These are phyloP conservation scores for Pygoscelis antarcticus DNA, from an alignment of 2,113 vertebrate genomes.

Conservation along the genomic window DNA sequence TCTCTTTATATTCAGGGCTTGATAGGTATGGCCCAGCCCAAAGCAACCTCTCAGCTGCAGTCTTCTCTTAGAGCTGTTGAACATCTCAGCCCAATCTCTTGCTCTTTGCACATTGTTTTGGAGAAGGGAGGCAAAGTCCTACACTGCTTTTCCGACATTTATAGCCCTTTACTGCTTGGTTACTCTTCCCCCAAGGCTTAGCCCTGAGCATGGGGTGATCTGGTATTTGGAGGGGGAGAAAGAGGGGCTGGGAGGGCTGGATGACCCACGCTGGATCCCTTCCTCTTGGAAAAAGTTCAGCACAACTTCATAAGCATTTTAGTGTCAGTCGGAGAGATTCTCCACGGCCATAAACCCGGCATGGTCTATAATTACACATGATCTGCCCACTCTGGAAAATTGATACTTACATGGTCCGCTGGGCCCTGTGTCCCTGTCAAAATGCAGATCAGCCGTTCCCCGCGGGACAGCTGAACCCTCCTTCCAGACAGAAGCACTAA, in stretches of 20 bases:
- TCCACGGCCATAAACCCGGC: not conserved
- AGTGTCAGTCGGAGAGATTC: conserved; percentile 1
- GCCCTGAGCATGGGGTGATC: not conserved
- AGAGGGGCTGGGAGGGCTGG: not conserved
- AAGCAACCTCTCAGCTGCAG: not conserved
- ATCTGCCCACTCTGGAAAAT: conserved; percentile 46
- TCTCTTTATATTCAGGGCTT: not conserved
- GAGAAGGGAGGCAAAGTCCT: not conserved
- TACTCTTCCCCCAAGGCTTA: not conserved
- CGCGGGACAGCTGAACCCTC: not conserved
- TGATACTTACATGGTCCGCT: conserved; percentile 50
- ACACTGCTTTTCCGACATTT: not conserved
- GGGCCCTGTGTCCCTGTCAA: conserved; percentile 18
- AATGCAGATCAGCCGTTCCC: conserved; percentile 45
- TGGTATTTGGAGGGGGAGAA: not conserved
- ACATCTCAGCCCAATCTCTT: not conserved
- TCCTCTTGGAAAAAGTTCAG: conserved; percentile 24
- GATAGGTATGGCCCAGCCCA: not conserved
- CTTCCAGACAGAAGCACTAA: not conserved
- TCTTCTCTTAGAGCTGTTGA: not conserved
- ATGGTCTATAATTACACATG: conserved; percentile 50
- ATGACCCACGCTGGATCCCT: not conserved
- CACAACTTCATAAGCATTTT: conserved; percentile 51
- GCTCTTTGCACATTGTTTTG: not conserved
- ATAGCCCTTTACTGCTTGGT: not conserved